Conservation (phyloP, 1,140 invertebrate genomes). For the Drosophila tristis region DNA sequence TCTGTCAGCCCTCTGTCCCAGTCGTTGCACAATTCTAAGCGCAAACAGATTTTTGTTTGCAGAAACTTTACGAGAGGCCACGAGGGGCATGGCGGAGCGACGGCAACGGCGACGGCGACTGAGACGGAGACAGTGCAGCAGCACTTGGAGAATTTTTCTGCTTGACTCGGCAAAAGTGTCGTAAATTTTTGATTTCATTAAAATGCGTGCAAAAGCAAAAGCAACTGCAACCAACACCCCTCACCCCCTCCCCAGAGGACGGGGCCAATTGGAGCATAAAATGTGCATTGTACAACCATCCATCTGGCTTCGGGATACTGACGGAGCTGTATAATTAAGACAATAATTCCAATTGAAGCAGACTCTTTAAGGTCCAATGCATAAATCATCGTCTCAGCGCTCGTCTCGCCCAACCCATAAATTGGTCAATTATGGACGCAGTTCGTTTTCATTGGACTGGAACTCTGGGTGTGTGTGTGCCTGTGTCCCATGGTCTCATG, state of each 20-base stretch:
- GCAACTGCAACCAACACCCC: conserved; percentile 9
- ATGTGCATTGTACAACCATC: conserved; percentile 44
- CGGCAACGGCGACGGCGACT: conserved; percentile 3
- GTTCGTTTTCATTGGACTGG: conserved; percentile 69
- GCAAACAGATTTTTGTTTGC: conserved; percentile 69
- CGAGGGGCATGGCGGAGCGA: not conserved
- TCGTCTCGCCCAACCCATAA: conserved; percentile 17
- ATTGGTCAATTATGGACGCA: conserved; percentile 62
- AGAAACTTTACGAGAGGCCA: conserved; percentile 37
- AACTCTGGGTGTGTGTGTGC: conserved; percentile 9
- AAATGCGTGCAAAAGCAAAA: conserved; percentile 57
- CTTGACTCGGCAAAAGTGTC: conserved; percentile 73
- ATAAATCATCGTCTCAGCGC: conserved; percentile 46
- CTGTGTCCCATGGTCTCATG: conserved; percentile 15
- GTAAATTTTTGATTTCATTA: conserved; percentile 80
- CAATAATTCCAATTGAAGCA: conserved; percentile 22
- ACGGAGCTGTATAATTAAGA: conserved; percentile 45
- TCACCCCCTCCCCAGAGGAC: not conserved
- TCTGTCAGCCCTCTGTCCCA: conserved; percentile 15
- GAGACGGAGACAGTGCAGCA: conserved; percentile 8
- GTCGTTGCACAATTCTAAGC: conserved; percentile 63
- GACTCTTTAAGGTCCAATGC: conserved; percentile 6
- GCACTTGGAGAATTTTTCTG: conserved; percentile 61
- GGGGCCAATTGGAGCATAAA: conserved; percentile 67
- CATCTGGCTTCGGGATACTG: conserved; percentile 16